A percentile compares a stretch with the other conserved stretches of the same genome.
These are phyloP conservation scores for Hypsopygia costalis DNA, from an alignment of 2,888 invertebrate genomes.

Conservation along the genomic window DNA sequence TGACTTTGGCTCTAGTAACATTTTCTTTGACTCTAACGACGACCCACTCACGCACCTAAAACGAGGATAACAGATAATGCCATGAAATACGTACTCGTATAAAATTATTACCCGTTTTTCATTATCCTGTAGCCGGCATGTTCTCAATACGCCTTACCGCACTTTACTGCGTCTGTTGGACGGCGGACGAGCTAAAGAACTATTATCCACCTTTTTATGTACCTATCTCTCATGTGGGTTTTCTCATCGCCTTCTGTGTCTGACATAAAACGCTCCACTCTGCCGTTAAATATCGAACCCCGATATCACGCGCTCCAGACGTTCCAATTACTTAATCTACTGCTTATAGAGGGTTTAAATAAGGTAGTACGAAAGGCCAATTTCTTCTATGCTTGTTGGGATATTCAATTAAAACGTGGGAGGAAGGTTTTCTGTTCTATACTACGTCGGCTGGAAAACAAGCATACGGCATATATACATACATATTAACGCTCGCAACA, in stretches of 20 bases:
- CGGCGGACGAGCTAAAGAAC: conserved; percentile 1
- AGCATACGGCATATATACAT: too few relatives aligned
- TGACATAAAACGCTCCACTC: conserved; percentile 8
- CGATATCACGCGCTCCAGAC: not conserved
- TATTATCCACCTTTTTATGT: conserved; percentile 3
- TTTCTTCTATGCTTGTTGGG: too few relatives aligned
- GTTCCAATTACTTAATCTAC: not conserved
- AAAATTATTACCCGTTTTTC: conserved; percentile 7
- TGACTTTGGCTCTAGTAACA: too few relatives aligned
- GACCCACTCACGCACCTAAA: too few relatives aligned
- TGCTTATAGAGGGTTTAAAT: too few relatives aligned
- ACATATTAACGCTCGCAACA: not conserved
- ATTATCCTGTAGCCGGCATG: not conserved
- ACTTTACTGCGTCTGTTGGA: conserved; percentile 1
- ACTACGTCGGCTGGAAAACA: too few relatives aligned
- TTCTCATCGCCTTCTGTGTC: conserved; percentile 5
- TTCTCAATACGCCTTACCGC: not conserved
- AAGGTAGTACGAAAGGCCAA: too few relatives aligned
- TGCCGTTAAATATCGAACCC: conserved; percentile 4
- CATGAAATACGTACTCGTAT: not conserved
- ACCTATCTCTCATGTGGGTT: conserved; percentile 3
- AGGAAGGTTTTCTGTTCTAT: too few relatives aligned
- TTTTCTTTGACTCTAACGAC: too few relatives aligned
- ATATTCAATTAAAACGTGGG: too few relatives aligned
- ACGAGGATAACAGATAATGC: too few relatives aligned